Evolutionary conservation across 2,888 invertebrate genomes (phyloP), one percentile per base, ranked within the genome.

Genomic region (Napeogenes sylphis): DNA sequence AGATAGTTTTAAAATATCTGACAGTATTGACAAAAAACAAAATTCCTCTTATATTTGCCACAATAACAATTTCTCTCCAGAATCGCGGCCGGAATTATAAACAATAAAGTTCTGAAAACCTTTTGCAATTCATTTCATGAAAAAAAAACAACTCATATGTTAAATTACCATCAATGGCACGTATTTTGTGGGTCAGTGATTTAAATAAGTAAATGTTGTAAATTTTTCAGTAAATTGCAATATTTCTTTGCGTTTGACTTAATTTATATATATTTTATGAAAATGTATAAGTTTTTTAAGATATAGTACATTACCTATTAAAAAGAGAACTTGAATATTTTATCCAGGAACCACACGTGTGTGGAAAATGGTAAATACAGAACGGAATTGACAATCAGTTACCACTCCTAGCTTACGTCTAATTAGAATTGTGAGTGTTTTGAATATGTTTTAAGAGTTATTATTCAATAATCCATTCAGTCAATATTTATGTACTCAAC

Each of bases 141-240:
- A 30, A 30, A 30, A 8, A 12, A n/a, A 6, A n/a, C 1, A 47
- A 30, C 5, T 51, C 30, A 30, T 51, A 51, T 30, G 6, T 51
- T 66, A 30, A 51, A 51, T 51, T 8, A 63, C 65, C 68, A 68
- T 68, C 64, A 67, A 68, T 68, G 67, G 63, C 61, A 67, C 62
- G 46, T 55, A 64, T 60, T 53, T 30, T 30, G 10, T 30, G 51
- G 51, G 3, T 30, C 30, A 3, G 51, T 10, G 21, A 51, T 30
- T 12, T 13, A 30, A 51, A 30, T 21, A 51, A 51, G 51, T 51
- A n/a, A 47, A 47, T 5, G n/a, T n/a, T n/a, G 14, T 21, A 47
- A 21, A 51, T 21, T 51, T 51, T 47, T 47, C 4, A 4, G 35
- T 2, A 35, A 35, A 42, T 10, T 42, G 12, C 12, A 10, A 42